These are phyloP conservation scores for Hydrolagus affinis DNA, from an alignment of 2,113 vertebrate genomes.

Conservation along the genomic window DNA sequence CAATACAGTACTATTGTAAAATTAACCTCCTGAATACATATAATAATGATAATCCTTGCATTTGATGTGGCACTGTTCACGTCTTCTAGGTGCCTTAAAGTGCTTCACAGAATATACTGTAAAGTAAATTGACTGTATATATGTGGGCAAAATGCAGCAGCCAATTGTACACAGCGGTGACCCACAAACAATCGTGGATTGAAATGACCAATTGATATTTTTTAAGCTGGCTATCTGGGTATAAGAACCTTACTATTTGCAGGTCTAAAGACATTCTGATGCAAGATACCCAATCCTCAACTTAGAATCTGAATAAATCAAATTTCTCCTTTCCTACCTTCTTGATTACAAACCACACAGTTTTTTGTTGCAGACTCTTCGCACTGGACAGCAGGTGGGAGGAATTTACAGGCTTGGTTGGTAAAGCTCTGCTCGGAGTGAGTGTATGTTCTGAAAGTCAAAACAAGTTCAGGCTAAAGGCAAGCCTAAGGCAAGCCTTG, in stretches of 20 bases:
- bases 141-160: too few relatives aligned
- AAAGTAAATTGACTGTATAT: too few relatives aligned
- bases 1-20: not conserved
- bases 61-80: too few relatives aligned
- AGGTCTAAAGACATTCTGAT: not conserved
- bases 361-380: not conserved
- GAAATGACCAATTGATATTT: too few relatives aligned
- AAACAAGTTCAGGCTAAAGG: constrained; percentile 13
- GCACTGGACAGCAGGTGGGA: not conserved
- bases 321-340: not conserved
- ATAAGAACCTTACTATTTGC: not conserved
- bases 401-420: not conserved
- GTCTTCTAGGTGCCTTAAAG: too few relatives aligned
- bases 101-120: too few relatives aligned
- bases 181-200: too few relatives aligned
- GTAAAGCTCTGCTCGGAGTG: not conserved
- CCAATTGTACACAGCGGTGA: too few relatives aligned
- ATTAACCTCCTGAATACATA: not conserved
- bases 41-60: too few relatives aligned
- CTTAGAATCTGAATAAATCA: too few relatives aligned
- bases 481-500: not conserved
- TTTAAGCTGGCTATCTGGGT: too few relatives aligned
- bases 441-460: not conserved
- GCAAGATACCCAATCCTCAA: not conserved
- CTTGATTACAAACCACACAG: not conserved